These are phyloP conservation scores for Liodrosophila aerea DNA, from an alignment of 2,888 invertebrate species.

Conservation along the genomic window DNA sequence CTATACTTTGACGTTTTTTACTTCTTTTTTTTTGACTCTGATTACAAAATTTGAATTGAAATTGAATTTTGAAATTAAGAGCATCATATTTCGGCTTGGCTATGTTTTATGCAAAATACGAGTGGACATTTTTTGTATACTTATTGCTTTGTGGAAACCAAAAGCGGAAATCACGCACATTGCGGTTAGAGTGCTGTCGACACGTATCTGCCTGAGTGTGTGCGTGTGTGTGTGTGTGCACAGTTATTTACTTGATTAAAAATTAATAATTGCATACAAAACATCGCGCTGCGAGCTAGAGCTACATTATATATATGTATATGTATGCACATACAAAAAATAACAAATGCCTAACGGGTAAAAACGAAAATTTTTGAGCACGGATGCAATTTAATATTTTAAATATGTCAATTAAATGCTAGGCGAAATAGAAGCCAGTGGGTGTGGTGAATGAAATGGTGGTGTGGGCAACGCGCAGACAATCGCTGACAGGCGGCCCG, in stretches of 20 bases:
- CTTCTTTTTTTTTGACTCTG: too few species aligned
- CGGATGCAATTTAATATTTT: constrained; percentile 77
- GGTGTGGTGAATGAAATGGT: neutral
- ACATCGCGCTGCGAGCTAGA: constrained; percentile 8
- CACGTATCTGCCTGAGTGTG: constrained; percentile 24
- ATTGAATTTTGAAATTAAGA: too few species aligned
- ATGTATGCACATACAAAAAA: constrained; percentile 21
- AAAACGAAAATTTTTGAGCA: constrained; percentile 48
- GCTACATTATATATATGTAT: neutral
- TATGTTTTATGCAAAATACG: constrained; percentile 1
- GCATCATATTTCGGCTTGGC: neutral
- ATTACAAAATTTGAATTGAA: too few species aligned
- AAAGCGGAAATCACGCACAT: constrained; percentile 68
- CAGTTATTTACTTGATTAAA: constrained; percentile 71
- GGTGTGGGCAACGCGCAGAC: constrained; percentile 36
- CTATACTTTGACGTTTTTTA: too few species aligned
- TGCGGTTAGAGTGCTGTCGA: constrained; percentile 53
- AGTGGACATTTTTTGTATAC: constrained; percentile 20
- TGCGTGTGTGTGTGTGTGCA: constrained; percentile 20
- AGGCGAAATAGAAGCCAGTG: neutral
- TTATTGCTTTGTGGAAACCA: constrained; percentile 43
- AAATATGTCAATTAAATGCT: constrained; percentile 74
- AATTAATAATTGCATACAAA: constrained; percentile 69
- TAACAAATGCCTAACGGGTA: constrained; percentile 44
- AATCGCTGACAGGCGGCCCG: constrained; percentile 61